Percentiles rank a stretch among this genome's conserved stretches.
Conservation (phyloP, 2,113 vertebrate species). For the Sebastes schlegelii region DNA sequence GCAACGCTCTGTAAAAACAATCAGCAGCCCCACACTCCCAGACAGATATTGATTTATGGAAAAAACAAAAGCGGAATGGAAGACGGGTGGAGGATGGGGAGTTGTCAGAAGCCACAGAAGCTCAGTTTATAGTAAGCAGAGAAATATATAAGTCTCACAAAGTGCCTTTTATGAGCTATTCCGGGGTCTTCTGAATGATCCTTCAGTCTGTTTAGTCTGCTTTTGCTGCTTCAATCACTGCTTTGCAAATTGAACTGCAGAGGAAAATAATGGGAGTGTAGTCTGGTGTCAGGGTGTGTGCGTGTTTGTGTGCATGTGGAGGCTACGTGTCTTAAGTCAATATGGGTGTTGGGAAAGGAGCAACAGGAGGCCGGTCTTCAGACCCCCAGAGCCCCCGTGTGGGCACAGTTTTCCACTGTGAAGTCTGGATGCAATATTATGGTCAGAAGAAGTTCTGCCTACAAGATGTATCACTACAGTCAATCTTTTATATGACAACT, state of each 20-base stretch:
- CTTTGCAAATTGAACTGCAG: constrained; percentile 28
- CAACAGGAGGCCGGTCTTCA: constrained; percentile 22
- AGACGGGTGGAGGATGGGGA: constrained; percentile 51
- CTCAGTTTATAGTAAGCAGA: constrained; percentile 48
- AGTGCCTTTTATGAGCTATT: constrained; percentile 58
- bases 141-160: constrained; percentile 40
- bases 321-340: constrained; percentile 46
- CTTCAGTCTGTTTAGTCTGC: constrained; percentile 62
- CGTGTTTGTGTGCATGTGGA: constrained; percentile 5
- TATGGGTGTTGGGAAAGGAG: constrained; percentile 11
- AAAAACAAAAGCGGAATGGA: constrained; percentile 63
- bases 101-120: constrained; percentile 58
- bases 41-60: constrained; percentile 78
- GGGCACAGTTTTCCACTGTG: constrained; percentile 25
- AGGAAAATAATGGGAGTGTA: constrained; percentile 41
- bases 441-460: background rate
- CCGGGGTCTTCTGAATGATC: constrained; percentile 42
- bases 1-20: constrained; percentile 78
- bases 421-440: background rate
- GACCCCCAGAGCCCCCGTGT: constrained; percentile 54
- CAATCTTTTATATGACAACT: constrained; percentile 6
- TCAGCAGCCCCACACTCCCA: constrained; percentile 70
- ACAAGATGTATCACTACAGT: background rate
- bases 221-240: constrained; percentile 42
- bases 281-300: constrained; percentile 57